These are phyloP conservation scores for Cosmopolites sordidus DNA, from an alignment of 2,888 invertebrate genomes.

Conservation along the genomic window DNA sequence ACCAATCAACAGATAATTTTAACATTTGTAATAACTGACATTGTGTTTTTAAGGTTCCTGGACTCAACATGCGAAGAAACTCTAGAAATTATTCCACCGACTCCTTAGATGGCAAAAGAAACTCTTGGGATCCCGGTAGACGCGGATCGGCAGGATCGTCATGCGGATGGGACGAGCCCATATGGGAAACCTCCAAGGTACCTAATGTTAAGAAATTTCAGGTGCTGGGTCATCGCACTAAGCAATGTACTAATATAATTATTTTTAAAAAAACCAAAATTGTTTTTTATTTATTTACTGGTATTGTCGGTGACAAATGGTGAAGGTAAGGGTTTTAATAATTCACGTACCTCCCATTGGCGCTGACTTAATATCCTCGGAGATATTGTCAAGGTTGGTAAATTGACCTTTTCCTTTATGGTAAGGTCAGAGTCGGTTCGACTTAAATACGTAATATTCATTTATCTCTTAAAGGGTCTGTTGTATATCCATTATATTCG, in stretches of 20 bases:
- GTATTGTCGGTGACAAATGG: no score
- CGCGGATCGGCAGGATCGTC: conserved; percentile 61
- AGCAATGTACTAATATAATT: background rate
- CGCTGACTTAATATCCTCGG: no score
- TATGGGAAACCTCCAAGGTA: conserved; percentile 53
- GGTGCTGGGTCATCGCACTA: background rate
- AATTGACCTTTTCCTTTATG: no score
- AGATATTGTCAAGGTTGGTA: no score
- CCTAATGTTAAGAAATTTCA: background rate
- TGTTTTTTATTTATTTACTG: background rate
- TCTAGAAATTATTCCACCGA: conserved; percentile 61
- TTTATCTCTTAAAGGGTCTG: no score
- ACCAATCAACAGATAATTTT: no score
- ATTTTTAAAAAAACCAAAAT: background rate
- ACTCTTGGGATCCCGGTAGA: conserved; percentile 65
- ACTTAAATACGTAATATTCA: no score
- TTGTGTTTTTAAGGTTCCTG: conserved; percentile 42
- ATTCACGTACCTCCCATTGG: no score
- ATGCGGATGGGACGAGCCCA: conserved; percentile 54
- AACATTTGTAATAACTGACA: no score
- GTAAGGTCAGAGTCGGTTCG: no score
- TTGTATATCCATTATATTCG: no score
- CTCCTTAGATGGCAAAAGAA: conserved; percentile 65
- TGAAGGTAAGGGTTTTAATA: no score
- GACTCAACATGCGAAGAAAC: conserved; percentile 53